Base-by-base conservation (phyloP, 2,113 vertebrate genomes). In the Coryphaenoides rupestris region DNA sequence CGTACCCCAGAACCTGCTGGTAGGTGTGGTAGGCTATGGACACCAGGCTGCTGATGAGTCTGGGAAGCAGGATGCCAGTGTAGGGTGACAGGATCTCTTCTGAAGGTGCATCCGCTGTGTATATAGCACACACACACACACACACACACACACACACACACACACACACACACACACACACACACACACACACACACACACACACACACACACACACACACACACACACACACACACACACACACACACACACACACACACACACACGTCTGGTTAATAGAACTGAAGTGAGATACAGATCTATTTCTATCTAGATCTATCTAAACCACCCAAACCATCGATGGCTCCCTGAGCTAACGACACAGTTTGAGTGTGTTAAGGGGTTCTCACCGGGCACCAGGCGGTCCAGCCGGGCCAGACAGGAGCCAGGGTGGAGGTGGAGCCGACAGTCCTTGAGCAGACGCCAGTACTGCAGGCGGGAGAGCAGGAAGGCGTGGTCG, bases 371-470 rank as follows among this genome's bases (percentile, higher is more conserved):
- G 47, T 50, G 47, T 17, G 17, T n/a, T 2, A 7, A 21, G 9
- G 2, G 19, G 19, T 3, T 5, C 26, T 47, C 71, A 95, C 95
- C 88, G 0, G 65, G 66, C 62, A 94, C 56, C 0, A 93, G 63
- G 23, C 77, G 81, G 69, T 96, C 92, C 60, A 95, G 82, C 22
- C 93, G 89, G 0, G 87, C 86, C 1, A 96, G 89, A 1, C 86
- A 93, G 59, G 87, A 0, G 9, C 70, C 74, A n/a, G n/a, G n/a
- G 6, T 89, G 86, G 46, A 88, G 90, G 62, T 95, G 93, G 28
- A 96, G 68, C 4, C 26, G 62, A 28, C 96, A 97, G 70, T 99
- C 96, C 85, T 95, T 95, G 17, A 99, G 87, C 64, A 99, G 91
- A 40, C 92, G 88, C 93, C 95, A 98, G 59, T 96, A 92, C 28